Evolutionary conservation across 1,140 invertebrate species (phyloP), one percentile per base, ranked within the genome.

Genomic region (Wiebesia pumilae): DNA sequence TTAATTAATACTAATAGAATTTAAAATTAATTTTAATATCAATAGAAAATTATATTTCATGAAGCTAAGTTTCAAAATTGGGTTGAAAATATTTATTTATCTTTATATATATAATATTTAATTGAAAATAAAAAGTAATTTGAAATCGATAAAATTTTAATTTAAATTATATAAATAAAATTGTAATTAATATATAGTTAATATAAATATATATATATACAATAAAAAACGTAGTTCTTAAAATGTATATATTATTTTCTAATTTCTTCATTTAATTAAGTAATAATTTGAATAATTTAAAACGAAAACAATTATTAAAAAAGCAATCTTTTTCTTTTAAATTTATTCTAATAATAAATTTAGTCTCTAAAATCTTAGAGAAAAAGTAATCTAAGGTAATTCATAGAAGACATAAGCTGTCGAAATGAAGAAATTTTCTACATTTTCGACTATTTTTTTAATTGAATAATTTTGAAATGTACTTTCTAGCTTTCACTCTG

Each of bases 401-500:
- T 67, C 24, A 67, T 16, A 24, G 19, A 79, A 10, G 43, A 75
- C 40, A 40, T 62, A 62, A 83, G 40, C 69, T 75, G 27, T 27
- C 51, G 33, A 75, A 65, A 78, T 65, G n/a, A 65, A 78, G 58
- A 84, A 77, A n/a, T 14, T 19, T 33, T 24, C 33, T 19, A 43
- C 47, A 62, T 84, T 78, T 79, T 85, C 38, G 0, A 80, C 80
- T 43, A 0, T 16, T 85, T 81, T 85, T 86, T 43, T 75, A 85
- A 86, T 86, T 83, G 71, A 86, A 86, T 83, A 77, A 78, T 86
- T 65, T 78, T 35, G n/a, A 62, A 43, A 75, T 24, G 51, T 47
- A 79, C 47, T 71, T 85, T 86, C 30, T 40, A 86, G 51, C 79
- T 81, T 47, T 35, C 3, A 69, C 81, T 77, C 62, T 43, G 80